Evolutionary conservation across 2,113 vertebrate species (phyloP).

Genomic region (Redunca redunca): DNA sequence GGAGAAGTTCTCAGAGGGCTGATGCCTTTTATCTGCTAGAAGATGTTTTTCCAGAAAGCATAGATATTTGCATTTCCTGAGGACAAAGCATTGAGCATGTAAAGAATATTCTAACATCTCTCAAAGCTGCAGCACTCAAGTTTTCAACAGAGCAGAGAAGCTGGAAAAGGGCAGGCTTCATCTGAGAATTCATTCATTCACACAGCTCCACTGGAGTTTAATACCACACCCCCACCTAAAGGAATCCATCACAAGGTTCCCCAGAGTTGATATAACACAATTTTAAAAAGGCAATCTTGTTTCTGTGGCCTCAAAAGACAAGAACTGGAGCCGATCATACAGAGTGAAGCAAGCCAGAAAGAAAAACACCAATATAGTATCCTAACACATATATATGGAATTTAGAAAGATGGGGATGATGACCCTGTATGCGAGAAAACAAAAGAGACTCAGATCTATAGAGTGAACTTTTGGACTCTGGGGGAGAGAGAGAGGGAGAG

Average conservation of each 20-base stretch:
- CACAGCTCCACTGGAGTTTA: background rate
- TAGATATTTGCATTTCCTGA: constrained; percentile 6
- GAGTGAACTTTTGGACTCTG: too few species aligned
- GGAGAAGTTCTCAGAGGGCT: background rate
- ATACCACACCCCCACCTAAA: background rate
- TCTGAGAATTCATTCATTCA: background rate
- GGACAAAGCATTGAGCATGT: background rate
- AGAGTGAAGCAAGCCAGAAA: too few species aligned
- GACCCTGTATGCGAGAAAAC: too few species aligned
- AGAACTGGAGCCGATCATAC: too few species aligned
- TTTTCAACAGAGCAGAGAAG: background rate
- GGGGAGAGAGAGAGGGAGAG: too few species aligned
- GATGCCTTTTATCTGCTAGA: constrained; percentile 9
- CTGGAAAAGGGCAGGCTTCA: background rate
- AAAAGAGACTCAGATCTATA: too few species aligned
- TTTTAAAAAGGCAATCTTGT: background rate
- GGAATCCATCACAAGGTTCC: background rate
- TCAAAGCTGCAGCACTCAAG: background rate
- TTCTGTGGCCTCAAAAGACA: constrained; percentile 15
- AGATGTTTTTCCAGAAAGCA: background rate
- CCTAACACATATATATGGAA: too few species aligned
- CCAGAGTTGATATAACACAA: background rate
- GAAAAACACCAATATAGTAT: too few species aligned
- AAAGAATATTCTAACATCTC: background rate
- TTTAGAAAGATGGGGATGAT: too few species aligned